Conservation (phyloP, 2,888 invertebrate genomes). For the Stegana nigrithorax region DNA sequence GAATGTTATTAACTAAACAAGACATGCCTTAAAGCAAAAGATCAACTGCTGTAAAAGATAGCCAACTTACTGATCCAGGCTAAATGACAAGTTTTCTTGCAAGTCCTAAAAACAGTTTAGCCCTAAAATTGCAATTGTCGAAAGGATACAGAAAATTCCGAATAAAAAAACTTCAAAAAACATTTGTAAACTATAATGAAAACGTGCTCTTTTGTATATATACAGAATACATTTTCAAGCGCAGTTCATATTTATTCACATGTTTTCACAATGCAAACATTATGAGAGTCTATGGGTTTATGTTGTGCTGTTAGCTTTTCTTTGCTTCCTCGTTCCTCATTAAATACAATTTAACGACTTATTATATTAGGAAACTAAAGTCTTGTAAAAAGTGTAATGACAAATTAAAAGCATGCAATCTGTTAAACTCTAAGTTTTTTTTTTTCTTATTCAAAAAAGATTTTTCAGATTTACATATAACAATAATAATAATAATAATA, state of each 20-base stretch:
- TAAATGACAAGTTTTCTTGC: no score
- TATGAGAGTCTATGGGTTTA: not conserved
- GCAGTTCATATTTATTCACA: conserved; percentile 8
- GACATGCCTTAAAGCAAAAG: no score
- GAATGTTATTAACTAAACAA: no score
- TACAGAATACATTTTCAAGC: conserved; percentile 4
- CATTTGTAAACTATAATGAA: no score
- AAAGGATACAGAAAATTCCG: no score
- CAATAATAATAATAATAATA: no score
- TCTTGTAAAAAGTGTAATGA: conserved; percentile 35
- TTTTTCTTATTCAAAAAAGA: not conserved
- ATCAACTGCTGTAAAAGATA: no score
- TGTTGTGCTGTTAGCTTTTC: not conserved
- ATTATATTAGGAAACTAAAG: conserved; percentile 41
- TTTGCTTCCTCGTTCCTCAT: not conserved
- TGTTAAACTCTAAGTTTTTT: conserved; percentile 30
- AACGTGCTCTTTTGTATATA: no score
- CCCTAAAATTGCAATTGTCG: no score
- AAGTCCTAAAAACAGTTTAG: no score
- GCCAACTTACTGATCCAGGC: no score
- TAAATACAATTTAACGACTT: conserved; percentile 48
- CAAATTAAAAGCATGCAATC: conserved; percentile 37
- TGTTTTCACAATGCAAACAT: not conserved
- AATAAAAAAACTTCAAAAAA: no score
- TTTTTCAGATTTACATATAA: conserved; percentile 36